Evolutionary conservation across 1,140 invertebrate species (phyloP), one percentile per base, ranked within the genome.

Genomic region (Subanguina moxae): DNA sequence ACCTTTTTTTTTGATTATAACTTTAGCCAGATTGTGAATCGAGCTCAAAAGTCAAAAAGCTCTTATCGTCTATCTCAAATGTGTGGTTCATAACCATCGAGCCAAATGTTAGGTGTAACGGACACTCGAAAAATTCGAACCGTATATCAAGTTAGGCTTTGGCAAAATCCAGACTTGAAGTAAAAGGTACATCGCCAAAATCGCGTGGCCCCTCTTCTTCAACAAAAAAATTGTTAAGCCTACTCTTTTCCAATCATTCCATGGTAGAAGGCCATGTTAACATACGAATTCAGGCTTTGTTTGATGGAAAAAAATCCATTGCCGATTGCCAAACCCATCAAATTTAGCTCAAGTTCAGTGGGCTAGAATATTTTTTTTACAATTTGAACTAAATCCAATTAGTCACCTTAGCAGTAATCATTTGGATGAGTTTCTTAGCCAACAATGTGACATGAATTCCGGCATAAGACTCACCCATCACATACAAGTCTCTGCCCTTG

Each of bases 261-360:
- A 77, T 86, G 85, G 75, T 84, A 86, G 64, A 85, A 86, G 25
- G 80, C 84, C 77, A 87, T 86, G 67, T 86, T 83, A 15, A 87
- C 75, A 21, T 83, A 65, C 1, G 85, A 85, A 71, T 86, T 83
- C 43, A 82, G 80, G 58, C 86, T 83, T 48, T 84, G 78, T 19
- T 76, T 70, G 23, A 75, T 73, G 73, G 82, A 82, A 13, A 84
- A 78, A 57, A 85, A 77, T 28, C 86, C 86, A 83, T 87, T 87
- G 48, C 86, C 86, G 70, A 87, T 82, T 27, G 82, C 84, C 58
- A 61, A 30, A 8, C 57, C 58, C 28, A 30, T n/a, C 8, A 61
- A 17, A 17, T 61, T 61, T 7, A 61, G 27, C 1, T 30, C 19
- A 19, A 61, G 58, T 28, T 61, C 15, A 19, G 58, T 23, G 8